Conservation (phyloP, 2,888 invertebrate species). For the Tyria jacobaeae region DNA sequence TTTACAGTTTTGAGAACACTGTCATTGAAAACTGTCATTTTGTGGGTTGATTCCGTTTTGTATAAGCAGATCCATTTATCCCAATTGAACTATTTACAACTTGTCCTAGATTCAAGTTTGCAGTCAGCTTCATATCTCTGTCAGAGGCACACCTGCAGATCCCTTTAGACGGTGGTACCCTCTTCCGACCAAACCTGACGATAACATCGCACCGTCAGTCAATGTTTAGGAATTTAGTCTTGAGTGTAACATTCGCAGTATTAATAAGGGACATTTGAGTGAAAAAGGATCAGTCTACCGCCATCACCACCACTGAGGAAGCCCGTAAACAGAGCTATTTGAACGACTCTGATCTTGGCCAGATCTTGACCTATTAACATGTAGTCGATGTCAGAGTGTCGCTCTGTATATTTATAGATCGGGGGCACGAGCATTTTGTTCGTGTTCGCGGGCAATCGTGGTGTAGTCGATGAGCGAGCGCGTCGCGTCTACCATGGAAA, state of each 20-base stretch:
- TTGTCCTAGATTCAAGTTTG: conserved; percentile 1
- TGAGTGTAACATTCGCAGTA: conserved; percentile 32
- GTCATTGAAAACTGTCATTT: too few species aligned
- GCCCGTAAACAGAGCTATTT: conserved; percentile 77
- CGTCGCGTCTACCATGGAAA: conserved; percentile 61
- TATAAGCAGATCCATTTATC: too few species aligned
- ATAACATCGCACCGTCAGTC: background rate
- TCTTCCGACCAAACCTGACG: background rate
- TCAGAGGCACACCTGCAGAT: background rate
- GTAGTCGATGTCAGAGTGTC: conserved; percentile 80
- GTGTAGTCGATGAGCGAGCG: conserved; percentile 59
- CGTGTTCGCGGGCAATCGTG: conserved; percentile 63
- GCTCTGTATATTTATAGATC: conserved; percentile 80
- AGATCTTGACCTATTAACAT: conserved; percentile 86
- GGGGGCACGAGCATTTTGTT: conserved; percentile 69
- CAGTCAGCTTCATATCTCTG: background rate
- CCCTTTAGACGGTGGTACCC: too few species aligned
- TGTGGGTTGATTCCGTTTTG: too few species aligned
- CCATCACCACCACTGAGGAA: conserved; percentile 63
- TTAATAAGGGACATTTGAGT: conserved; percentile 35
- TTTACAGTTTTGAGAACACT: too few species aligned
- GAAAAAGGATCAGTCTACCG: conserved; percentile 51
- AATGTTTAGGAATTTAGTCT: background rate
- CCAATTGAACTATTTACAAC: too few species aligned
- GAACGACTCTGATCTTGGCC: conserved; percentile 83